These are phyloP conservation scores for Oscheius sp. DNA, from an alignment of 2,888 invertebrate genomes.

Conservation along the genomic window DNA sequence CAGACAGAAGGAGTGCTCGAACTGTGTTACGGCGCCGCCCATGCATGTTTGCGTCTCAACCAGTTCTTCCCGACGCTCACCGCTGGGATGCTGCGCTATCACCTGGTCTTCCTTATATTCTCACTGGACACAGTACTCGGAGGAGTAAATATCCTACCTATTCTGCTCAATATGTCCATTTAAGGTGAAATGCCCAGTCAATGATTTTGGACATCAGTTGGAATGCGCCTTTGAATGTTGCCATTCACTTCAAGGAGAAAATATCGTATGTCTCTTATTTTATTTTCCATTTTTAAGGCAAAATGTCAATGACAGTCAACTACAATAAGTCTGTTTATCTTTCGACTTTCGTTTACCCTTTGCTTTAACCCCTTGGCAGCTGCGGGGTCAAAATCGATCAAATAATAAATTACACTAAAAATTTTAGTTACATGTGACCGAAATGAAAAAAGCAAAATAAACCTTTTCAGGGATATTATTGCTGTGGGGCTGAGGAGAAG, in stretches of 20 bases:
- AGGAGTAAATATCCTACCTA: slow-evolving; percentile 18
- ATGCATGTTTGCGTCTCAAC: slow-evolving; percentile 34
- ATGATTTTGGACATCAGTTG: slow-evolving; percentile 50
- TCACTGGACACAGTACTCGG: slow-evolving; percentile 8
- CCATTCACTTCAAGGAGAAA: slow-evolving; percentile 57
- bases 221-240: slow-evolving; percentile 67
- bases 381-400: slow-evolving; percentile 27
- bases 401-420: slow-evolving; percentile 4
- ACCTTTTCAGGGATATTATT: slow-evolving; percentile 64
- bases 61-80: slow-evolving; percentile 36
- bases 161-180: neutral
- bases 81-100: slow-evolving; percentile 36
- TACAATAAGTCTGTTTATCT: neutral
- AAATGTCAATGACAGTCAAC: neutral
- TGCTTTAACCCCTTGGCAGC: slow-evolving; percentile 21
- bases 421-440: neutral
- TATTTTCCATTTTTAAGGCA: neutral
- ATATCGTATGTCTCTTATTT: slow-evolving; percentile 43
- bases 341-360: slow-evolving; percentile 15
- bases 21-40: slow-evolving; percentile 34
- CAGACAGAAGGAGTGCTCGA: slow-evolving; percentile 1
- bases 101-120: slow-evolving; percentile 32
- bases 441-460: neutral
- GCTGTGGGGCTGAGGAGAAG: slow-evolving; percentile 66
- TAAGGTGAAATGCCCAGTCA: slow-evolving; percentile 56